Conservation (phyloP, 2,113 vertebrate species). For the Osmerus eperlanus region DNA sequence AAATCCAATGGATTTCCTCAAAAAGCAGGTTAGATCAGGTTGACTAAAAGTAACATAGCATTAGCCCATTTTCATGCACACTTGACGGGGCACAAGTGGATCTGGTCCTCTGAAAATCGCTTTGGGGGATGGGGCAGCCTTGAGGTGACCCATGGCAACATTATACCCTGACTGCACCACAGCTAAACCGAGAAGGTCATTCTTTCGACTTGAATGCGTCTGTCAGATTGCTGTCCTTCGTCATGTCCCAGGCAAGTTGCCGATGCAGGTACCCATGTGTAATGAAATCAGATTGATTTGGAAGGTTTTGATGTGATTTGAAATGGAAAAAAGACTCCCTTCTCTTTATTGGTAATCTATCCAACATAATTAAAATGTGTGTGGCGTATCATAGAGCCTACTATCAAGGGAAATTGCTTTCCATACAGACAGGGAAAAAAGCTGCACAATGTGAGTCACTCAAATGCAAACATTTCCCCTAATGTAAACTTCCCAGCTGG, state of each 20-base stretch:
- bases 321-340: slow-evolving; percentile 30
- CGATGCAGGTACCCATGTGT: slow-evolving; percentile 37
- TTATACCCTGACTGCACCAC: slow-evolving; percentile 21
- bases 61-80: slow-evolving; percentile 10
- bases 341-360: slow-evolving; percentile 41
- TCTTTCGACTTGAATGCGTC: slow-evolving; percentile 27
- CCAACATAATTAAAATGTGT: slow-evolving; percentile 31
- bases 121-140: slow-evolving; percentile 22
- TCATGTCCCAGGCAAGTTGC: slow-evolving; percentile 24
- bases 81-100: slow-evolving; percentile 15
- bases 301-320: slow-evolving; percentile 40
- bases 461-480: not conserved
- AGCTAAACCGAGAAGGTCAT: slow-evolving; percentile 35
- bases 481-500: not conserved
- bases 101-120: slow-evolving; percentile 33
- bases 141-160: slow-evolving; percentile 14
- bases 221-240: slow-evolving; percentile 37
- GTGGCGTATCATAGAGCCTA: not conserved
- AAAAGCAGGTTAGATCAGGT: slow-evolving; percentile 10
- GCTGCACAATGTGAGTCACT: not conserved
- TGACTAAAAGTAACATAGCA: slow-evolving; percentile 9
- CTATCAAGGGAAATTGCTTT: not conserved
- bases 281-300: slow-evolving; percentile 47
- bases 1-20: not conserved
- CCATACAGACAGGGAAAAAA: not conserved